phyloP scores from a whole-genome alignment of 2,113 vertebrate genomes.

The Meriones unguiculatus region DNA sequence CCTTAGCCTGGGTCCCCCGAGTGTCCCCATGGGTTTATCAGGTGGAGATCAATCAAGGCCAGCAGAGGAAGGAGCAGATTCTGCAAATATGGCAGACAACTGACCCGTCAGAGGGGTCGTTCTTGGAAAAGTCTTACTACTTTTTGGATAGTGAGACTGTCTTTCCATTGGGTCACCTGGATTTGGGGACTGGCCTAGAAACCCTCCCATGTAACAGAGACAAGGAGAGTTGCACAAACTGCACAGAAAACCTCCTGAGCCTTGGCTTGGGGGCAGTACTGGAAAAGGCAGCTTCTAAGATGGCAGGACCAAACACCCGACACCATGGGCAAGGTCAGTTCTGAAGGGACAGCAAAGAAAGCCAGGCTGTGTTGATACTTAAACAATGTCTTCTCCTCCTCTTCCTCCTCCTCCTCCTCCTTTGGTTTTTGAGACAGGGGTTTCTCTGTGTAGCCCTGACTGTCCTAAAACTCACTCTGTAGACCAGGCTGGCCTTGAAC shows the following conservation, averaged over 20 bases:
- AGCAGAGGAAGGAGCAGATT: not conserved
- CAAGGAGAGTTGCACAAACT: not conserved
- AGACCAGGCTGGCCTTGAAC: no score
- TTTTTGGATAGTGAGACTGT: not conserved
- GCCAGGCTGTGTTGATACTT: not conserved
- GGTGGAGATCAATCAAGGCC: not conserved
- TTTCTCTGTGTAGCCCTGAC: no score
- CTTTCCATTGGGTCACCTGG: not conserved
- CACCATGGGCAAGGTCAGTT: not conserved
- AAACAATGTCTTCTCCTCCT: not conserved
- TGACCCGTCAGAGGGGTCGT: not conserved
- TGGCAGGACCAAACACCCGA: not conserved
- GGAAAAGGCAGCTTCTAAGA: not conserved
- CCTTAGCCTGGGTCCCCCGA: not conserved
- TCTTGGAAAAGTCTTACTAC: not conserved
- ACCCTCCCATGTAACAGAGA: not conserved
- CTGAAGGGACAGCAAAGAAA: not conserved
- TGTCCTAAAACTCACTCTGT: no score
- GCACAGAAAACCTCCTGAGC: not conserved
- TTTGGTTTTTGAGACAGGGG: no score
- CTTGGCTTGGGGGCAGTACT: not conserved
- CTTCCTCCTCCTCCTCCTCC: no score
- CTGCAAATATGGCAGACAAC: not conserved
- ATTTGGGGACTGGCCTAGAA: not conserved
- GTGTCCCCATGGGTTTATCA: not conserved